Percentiles rank a stretch among this genome's conserved stretches.
Evolutionary conservation across 2,888 invertebrate species (phyloP).

Genomic region (Gymnoscelis rufifasciata): DNA sequence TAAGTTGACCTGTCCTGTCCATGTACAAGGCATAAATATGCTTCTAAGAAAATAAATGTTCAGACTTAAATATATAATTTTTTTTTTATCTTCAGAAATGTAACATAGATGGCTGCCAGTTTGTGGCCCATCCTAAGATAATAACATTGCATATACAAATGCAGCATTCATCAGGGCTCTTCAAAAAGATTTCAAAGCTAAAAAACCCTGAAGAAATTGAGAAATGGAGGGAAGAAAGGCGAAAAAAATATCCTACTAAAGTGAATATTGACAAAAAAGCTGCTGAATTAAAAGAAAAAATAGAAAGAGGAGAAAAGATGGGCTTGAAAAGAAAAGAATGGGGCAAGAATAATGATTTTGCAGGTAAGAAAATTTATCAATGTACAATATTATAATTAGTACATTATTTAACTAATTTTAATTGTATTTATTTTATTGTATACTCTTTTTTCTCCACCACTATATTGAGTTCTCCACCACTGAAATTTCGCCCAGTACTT

Average conservation of each 20-base stretch:
- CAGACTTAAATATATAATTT: too few relatives aligned
- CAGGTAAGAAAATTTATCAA: too few relatives aligned
- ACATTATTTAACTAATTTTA: too few relatives aligned
- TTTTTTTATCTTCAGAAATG: constrained; percentile 76
- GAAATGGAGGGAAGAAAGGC: constrained; percentile 91
- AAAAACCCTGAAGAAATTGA: constrained; percentile 89
- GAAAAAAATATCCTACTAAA: constrained; percentile 86
- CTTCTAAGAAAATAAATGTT: too few relatives aligned
- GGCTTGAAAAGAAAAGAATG: constrained; percentile 44
- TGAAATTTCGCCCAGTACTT: too few relatives aligned
- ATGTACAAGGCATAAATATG: too few relatives aligned
- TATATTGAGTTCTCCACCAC: too few relatives aligned
- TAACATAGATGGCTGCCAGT: constrained; percentile 88
- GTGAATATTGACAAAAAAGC: constrained; percentile 82
- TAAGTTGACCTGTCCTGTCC: too few relatives aligned
- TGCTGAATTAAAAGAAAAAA: constrained; percentile 81
- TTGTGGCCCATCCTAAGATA: constrained; percentile 87
- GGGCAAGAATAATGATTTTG: constrained; percentile 3
- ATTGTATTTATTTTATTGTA: too few relatives aligned
- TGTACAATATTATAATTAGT: too few relatives aligned
- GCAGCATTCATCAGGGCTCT: constrained; percentile 92
- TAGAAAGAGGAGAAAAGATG: constrained; percentile 87
- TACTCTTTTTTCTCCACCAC: too few relatives aligned
- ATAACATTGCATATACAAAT: constrained; percentile 89
- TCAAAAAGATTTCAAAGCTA: constrained; percentile 85